Percentiles rank a stretch among this genome's conserved stretches.
Conservation (phyloP, 2,113 vertebrate genomes). For the Hippocampus mohnikei region DNA sequence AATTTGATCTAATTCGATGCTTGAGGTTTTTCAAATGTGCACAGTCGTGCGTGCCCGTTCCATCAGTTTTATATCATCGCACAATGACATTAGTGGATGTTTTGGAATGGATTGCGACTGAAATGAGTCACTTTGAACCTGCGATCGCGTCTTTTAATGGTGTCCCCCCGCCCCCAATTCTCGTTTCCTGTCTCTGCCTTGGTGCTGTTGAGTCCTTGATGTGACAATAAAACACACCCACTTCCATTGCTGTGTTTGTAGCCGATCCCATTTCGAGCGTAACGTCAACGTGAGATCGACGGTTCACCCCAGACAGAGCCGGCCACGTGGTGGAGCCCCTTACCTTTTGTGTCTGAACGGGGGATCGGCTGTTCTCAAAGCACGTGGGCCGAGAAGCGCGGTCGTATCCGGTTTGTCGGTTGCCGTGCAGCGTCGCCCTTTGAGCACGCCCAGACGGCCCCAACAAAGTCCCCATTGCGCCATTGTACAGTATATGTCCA, state of each 20-base stretch:
- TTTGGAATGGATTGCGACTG: not conserved
- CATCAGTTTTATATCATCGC: not conserved
- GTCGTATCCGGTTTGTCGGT: slow-evolving; percentile 58
- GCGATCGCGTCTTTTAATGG: not conserved
- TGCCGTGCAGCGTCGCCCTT: slow-evolving; percentile 6
- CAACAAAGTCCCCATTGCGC: slow-evolving; percentile 24
- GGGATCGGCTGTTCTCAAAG: slow-evolving; percentile 41
- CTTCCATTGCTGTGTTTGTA: not conserved
- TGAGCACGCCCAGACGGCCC: slow-evolving; percentile 11
- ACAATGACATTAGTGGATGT: not conserved
- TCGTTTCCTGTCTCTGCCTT: slow-evolving; percentile 5
- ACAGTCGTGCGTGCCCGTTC: not conserved
- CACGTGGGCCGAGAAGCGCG: slow-evolving; percentile 61
- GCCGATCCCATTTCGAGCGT: not conserved
- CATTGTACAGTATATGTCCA: not conserved
- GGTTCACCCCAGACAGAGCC: not conserved
- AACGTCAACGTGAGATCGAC: not conserved
- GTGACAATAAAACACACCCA: not conserved
- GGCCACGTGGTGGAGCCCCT: slow-evolving; percentile 3
- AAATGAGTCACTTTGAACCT: not conserved
- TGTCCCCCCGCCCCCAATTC: not conserved
- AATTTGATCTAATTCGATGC: not conserved
- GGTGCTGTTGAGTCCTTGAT: not conserved
- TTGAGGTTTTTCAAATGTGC: not conserved
- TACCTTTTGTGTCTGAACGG: slow-evolving; percentile 63